Conservation (phyloP, 2,888 invertebrate genomes). For the Linnaemya tessellans region DNA sequence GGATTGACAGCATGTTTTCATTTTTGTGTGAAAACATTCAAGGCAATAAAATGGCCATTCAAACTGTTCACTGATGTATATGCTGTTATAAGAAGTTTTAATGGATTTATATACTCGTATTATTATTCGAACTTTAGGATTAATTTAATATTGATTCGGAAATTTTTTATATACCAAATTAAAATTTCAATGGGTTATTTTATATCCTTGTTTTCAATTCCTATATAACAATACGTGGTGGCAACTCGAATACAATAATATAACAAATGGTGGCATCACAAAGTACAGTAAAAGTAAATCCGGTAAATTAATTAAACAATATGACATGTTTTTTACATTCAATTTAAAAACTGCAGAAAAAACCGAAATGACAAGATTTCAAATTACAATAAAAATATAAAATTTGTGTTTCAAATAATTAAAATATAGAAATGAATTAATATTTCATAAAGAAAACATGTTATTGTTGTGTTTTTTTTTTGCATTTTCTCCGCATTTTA, state of each 20-base stretch:
- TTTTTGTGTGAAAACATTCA: too few relatives aligned
- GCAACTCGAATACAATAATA: background rate
- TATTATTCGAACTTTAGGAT: too few relatives aligned
- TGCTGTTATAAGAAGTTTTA: too few relatives aligned
- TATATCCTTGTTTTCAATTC: too few relatives aligned
- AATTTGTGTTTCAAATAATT: slow-evolving; percentile 5
- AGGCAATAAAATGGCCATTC: too few relatives aligned
- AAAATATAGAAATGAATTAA: slow-evolving; percentile 5
- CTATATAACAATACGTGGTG: background rate
- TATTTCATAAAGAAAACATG: slow-evolving; percentile 8
- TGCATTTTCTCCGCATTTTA: background rate
- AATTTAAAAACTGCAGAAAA: background rate
- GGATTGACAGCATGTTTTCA: too few relatives aligned
- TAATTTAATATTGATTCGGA: too few relatives aligned
- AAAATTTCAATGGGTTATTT: too few relatives aligned
- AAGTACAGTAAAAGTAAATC: background rate
- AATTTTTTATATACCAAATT: too few relatives aligned
- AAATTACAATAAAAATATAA: slow-evolving; percentile 1
- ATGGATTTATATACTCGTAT: too few relatives aligned
- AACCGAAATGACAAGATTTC: slow-evolving; percentile 5
- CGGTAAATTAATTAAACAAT: background rate
- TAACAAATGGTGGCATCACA: background rate
- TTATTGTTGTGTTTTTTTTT: slow-evolving; percentile 10
- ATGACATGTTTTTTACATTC: background rate
- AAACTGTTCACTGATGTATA: too few relatives aligned